phyloP scores from a whole-genome alignment of 2,797 vertebrate species.

The Alauda arvensis region DNA sequence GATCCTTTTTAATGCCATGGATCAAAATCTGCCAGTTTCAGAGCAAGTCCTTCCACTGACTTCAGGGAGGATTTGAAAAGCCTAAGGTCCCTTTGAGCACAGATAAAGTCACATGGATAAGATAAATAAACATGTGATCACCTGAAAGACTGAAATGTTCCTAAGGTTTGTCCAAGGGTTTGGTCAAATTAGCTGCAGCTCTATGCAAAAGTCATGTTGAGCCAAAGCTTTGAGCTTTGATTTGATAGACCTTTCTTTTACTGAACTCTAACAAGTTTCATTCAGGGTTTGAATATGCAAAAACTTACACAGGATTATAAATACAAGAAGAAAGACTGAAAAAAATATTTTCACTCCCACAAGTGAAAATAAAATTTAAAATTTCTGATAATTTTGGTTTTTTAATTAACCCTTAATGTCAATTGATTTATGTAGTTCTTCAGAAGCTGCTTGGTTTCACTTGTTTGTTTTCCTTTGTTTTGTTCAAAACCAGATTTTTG shows the following conservation, averaged over 20 bases:
- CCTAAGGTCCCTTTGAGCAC: neutral
- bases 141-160: constrained; percentile 2
- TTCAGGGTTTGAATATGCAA: constrained; percentile 60
- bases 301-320: constrained; percentile 37
- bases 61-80: neutral
- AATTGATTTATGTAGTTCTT: constrained; percentile 22
- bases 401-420: neutral
- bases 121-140: neutral
- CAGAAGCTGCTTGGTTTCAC: constrained; percentile 54
- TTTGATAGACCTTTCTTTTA: constrained; percentile 57
- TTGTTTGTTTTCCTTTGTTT: constrained; percentile 14
- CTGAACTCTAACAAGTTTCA: constrained; percentile 31
- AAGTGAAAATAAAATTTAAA: constrained; percentile 17
- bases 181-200: constrained; percentile 33
- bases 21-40: neutral
- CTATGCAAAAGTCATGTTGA: constrained; percentile 39
- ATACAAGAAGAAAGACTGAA: neutral
- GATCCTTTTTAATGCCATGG: neutral
- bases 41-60: neutral
- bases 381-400: neutral
- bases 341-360: constrained; percentile 6
- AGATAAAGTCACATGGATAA: neutral
- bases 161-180: neutral
- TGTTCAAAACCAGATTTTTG: constrained; percentile 19
- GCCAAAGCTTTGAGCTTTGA: constrained; percentile 54